Conservation (phyloP, 2,888 invertebrate genomes). For the Spodoptera littoralis region DNA sequence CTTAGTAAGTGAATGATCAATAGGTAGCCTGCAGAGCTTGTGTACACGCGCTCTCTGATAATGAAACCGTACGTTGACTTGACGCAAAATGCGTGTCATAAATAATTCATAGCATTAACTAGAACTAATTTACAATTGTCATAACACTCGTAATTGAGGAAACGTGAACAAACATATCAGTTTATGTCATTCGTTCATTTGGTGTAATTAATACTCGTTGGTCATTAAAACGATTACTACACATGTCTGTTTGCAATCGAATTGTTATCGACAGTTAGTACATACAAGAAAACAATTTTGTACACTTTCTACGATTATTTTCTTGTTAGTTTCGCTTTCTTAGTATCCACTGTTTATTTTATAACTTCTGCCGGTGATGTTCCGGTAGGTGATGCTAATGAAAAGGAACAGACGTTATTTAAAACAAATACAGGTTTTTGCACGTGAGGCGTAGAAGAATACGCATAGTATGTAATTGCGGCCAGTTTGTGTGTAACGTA, state of each 20-base stretch:
- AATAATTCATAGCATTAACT: constrained; percentile 43
- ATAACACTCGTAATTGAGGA: constrained; percentile 54
- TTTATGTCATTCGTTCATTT: constrained; percentile 14
- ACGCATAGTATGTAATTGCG: constrained; percentile 7
- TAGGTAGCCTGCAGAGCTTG: constrained; percentile 20
- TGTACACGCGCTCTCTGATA: constrained; percentile 10
- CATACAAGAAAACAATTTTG: constrained; percentile 76
- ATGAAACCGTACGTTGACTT: constrained; percentile 14
- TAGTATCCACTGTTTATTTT: constrained; percentile 71
- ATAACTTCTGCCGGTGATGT: constrained; percentile 63
- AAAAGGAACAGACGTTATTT: constrained; percentile 47
- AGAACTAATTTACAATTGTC: constrained; percentile 51
- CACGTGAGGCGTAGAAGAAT: constrained; percentile 18
- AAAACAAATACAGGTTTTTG: constrained; percentile 33
- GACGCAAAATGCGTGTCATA: constrained; percentile 36
- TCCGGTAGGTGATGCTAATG: constrained; percentile 50
- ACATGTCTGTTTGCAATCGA: constrained; percentile 48
- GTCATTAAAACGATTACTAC: constrained; percentile 31
- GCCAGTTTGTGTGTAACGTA: constrained; percentile 20
- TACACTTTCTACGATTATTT: constrained; percentile 83
- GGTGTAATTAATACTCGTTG: constrained; percentile 21
- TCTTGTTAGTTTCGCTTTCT: constrained; percentile 83
- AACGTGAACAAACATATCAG: constrained; percentile 36
- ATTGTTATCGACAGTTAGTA: constrained; percentile 57
- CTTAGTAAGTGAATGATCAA: constrained; percentile 26